phyloP scores from a whole-genome alignment of 2,888 invertebrate genomes.

The Diplazon laetatorius region DNA sequence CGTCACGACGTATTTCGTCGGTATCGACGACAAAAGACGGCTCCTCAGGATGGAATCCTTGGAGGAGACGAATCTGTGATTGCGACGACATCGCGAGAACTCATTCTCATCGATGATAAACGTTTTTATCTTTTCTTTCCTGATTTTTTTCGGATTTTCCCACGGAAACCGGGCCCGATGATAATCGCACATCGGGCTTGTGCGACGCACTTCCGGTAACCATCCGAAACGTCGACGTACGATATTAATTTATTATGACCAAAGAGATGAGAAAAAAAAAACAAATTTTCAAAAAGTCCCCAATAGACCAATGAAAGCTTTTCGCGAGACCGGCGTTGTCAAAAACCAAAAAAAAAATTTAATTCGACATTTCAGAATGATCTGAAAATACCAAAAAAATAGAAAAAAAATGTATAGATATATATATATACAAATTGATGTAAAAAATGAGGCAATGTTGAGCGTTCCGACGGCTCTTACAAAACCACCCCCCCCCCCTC shows the following conservation, averaged over 20 bases:
- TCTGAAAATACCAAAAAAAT: background rate
- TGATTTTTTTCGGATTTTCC: background rate
- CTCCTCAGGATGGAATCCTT: conserved; percentile 71
- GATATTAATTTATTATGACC: conserved; percentile 43
- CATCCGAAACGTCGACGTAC: conserved; percentile 17
- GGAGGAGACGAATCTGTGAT: conserved; percentile 77
- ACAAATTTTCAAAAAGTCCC: too few relatives aligned
- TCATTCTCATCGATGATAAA: conserved; percentile 37
- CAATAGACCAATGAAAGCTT: conserved; percentile 63
- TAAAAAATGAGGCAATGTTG: too few relatives aligned
- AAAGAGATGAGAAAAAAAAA: conserved; percentile 49
- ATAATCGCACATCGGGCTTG: conserved; percentile 6
- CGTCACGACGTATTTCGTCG: conserved; percentile 89
- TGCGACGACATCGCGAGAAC: conserved; percentile 21
- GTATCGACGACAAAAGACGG: conserved; percentile 85
- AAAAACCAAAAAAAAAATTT: background rate
- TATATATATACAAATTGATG: too few relatives aligned
- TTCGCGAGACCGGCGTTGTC: conserved; percentile 38
- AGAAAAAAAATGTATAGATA: too few relatives aligned
- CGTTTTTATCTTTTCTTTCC: background rate
- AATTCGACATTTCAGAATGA: background rate
- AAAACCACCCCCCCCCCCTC: too few relatives aligned
- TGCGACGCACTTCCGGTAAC: background rate
- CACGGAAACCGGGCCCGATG: background rate
- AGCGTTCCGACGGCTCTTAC: too few relatives aligned